These are phyloP conservation scores for Rostratula benghalensis DNA, from an alignment of 2,113 vertebrate genomes.

Conservation along the genomic window DNA sequence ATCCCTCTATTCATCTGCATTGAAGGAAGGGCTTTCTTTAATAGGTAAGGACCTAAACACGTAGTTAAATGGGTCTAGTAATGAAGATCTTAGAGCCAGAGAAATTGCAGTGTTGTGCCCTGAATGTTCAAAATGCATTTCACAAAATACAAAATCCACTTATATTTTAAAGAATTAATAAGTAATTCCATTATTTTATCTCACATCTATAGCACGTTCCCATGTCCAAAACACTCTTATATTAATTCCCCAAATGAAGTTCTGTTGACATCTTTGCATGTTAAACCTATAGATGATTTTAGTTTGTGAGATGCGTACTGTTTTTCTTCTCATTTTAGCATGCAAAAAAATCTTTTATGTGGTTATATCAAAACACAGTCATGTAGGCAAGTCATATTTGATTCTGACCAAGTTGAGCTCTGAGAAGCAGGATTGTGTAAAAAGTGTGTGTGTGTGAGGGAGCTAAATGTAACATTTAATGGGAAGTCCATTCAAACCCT, in stretches of 20 bases:
- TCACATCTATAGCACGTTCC: neutral
- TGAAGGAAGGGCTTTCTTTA: neutral
- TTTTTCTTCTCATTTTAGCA: neutral
- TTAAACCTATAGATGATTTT: neutral
- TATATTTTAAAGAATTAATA: neutral
- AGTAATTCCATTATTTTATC: neutral
- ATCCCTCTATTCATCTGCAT: neutral
- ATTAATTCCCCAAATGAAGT: neutral
- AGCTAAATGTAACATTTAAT: conserved; percentile 17
- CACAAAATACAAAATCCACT: neutral
- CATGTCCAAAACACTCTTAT: neutral
- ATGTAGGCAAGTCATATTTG: neutral
- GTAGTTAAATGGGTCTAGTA: neutral
- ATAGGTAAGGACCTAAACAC: neutral
- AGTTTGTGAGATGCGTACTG: neutral
- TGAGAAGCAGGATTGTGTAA: neutral
- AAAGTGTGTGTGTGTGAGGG: neutral
- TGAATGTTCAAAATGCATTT: neutral
- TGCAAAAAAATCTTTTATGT: neutral
- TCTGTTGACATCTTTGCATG: neutral
- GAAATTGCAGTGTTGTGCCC: neutral
- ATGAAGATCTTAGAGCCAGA: neutral
- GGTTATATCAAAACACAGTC: neutral
- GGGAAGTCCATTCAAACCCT: neutral
- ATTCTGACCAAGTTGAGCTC: neutral